Percentiles rank a stretch among this genome's conserved stretches.
Evolutionary conservation across 64 coral and sea anemone species (phyloP).

Genomic region (Actinia tenebrosa): DNA sequence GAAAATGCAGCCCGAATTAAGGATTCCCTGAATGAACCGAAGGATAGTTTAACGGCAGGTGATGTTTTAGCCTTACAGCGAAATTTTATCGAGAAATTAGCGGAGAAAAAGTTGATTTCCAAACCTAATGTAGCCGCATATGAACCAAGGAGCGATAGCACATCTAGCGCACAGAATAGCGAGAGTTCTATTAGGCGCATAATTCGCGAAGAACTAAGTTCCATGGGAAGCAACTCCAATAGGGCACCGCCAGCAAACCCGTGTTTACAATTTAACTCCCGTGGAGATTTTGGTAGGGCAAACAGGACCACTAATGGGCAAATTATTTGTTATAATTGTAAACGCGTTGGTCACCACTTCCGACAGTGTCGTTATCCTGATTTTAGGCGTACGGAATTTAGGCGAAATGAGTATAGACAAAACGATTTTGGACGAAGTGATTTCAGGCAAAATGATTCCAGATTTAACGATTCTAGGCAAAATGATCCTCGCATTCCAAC

Average conservation of each 20-base stretch:
- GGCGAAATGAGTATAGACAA: too few relatives aligned
- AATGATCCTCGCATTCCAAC: neutral
- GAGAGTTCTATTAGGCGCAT: neutral
- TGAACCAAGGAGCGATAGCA: too few relatives aligned
- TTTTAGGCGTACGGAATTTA: too few relatives aligned
- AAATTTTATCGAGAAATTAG: neutral
- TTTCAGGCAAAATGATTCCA: neutral
- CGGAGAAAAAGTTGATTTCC: neutral
- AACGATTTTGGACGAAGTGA: too few relatives aligned
- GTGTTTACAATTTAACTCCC: neutral
- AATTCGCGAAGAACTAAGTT: neutral
- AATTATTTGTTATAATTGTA: neutral
- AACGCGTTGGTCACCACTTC: neutral
- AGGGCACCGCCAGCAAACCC: too few relatives aligned
- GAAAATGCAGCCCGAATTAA: conserved; percentile 14
- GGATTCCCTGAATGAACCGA: neutral
- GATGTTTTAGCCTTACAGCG: neutral
- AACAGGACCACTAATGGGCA: neutral
- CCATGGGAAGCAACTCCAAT: neutral
- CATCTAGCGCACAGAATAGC: neutral
- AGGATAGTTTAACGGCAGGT: neutral
- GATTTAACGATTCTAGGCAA: too few relatives aligned
- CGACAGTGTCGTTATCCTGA: neutral
- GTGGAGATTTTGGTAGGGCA: neutral
- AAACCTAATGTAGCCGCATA: neutral